phyloP scores from a whole-genome alignment of 1,140 invertebrate genomes.

The Drosophila carrolli region DNA sequence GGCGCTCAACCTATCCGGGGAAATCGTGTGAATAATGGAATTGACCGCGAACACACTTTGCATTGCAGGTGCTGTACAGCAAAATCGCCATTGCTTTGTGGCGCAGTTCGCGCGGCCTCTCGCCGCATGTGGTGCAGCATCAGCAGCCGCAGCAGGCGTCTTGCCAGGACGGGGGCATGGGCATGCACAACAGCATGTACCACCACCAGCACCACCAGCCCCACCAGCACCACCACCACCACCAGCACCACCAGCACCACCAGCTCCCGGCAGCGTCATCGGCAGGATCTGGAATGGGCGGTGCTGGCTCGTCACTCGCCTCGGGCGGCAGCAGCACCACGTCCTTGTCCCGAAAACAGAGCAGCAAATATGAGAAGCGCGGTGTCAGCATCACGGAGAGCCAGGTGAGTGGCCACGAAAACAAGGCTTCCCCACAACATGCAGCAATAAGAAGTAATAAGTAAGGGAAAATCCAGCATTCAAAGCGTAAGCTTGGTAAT shows the following conservation, averaged over 20 bases:
- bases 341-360: slow-evolving; percentile 79
- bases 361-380: slow-evolving; percentile 84
- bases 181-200: slow-evolving; percentile 81
- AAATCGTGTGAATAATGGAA: slow-evolving; percentile 5
- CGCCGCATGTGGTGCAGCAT: slow-evolving; percentile 84
- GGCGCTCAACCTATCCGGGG: too few species aligned
- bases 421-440: slow-evolving; percentile 14
- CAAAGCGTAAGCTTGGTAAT: not conserved
- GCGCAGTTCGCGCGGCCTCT: slow-evolving; percentile 88
- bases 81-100: slow-evolving; percentile 90
- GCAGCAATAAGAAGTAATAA: not conserved
- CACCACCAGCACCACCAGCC: slow-evolving; percentile 71
- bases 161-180: slow-evolving; percentile 67
- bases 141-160: slow-evolving; percentile 48
- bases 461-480: not conserved
- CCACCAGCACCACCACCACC: slow-evolving; percentile 25
- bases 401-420: slow-evolving; percentile 68
- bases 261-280: slow-evolving; percentile 39
- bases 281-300: slow-evolving; percentile 13
- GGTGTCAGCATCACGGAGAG: slow-evolving; percentile 81
- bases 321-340: slow-evolving; percentile 60
- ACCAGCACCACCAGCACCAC: slow-evolving; percentile 59
- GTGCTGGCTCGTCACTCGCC: slow-evolving; percentile 47
- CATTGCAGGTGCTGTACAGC: slow-evolving; percentile 88
- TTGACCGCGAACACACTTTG: slow-evolving; percentile 24